These are phyloP conservation scores for Drosophila flavopinicola DNA, from an alignment of 2,888 invertebrate species.

Conservation along the genomic window DNA sequence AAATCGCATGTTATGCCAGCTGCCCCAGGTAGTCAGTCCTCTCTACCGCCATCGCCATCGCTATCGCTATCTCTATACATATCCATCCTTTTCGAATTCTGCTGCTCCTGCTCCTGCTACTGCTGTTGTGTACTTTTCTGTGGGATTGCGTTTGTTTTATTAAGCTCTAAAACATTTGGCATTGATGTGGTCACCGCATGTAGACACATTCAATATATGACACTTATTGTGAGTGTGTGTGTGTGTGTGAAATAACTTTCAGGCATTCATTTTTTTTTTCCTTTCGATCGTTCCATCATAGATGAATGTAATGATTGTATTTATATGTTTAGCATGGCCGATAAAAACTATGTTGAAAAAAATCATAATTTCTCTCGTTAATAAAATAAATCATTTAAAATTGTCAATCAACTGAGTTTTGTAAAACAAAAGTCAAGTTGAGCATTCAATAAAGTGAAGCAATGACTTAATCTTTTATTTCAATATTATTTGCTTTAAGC, in stretches of 20 bases:
- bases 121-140: not conserved
- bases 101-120: not conserved
- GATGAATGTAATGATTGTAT: not conserved
- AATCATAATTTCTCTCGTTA: too few relatives aligned
- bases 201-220: constrained; percentile 11
- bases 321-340: not conserved
- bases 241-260: constrained; percentile 6
- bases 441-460: too few relatives aligned
- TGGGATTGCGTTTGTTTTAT: constrained; percentile 36
- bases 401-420: too few relatives aligned
- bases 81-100: not conserved
- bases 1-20: constrained; percentile 71
- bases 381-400: too few relatives aligned
- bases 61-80: not conserved
- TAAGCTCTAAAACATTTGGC: constrained; percentile 26
- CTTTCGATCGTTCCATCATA: constrained; percentile 1
- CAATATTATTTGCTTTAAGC: not conserved
- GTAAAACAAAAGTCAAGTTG: too few relatives aligned
- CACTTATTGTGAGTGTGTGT: constrained; percentile 1
- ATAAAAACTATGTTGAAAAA: too few relatives aligned
- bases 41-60: not conserved
- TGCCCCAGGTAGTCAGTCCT: constrained; percentile 34
- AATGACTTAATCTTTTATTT: too few relatives aligned
- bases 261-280: constrained; percentile 1
- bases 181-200: constrained; percentile 27